Conservation (phyloP, 2,797 vertebrate species). For the Miichthys miiuy region DNA sequence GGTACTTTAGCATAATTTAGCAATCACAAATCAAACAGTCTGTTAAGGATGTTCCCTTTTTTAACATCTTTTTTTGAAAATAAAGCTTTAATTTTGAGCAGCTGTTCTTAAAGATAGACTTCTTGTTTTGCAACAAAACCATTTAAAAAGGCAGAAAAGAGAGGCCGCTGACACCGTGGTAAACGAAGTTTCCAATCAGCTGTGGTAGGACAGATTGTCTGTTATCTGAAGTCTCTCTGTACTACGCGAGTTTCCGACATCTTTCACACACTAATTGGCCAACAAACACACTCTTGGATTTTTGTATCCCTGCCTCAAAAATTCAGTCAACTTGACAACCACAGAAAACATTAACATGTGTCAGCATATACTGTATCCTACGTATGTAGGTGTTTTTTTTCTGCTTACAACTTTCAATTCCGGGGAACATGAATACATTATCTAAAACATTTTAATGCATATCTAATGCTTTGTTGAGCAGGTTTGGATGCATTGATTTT, state of each 20-base stretch:
- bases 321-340: conserved; percentile 16
- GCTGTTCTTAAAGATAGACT: neutral
- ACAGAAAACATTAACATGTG: neutral
- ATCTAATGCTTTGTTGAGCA: conserved; percentile 36
- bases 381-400: conserved; percentile 1
- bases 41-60: neutral
- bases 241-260: neutral
- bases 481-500: conserved; percentile 16
- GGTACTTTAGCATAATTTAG: neutral
- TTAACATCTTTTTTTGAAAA: neutral
- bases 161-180: conserved; percentile 1
- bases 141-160: neutral
- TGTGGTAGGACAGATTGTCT: conserved; percentile 12
- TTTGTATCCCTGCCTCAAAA: conserved; percentile 4
- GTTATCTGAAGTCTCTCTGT: neutral
- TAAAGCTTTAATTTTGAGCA: neutral
- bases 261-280: conserved; percentile 22
- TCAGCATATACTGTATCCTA: conserved; percentile 16
- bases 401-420: conserved; percentile 24
- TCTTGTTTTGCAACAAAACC: neutral
- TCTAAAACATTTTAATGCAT: conserved; percentile 52
- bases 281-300: neutral
- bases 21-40: neutral
- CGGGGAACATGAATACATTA: conserved; percentile 28
- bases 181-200: conserved; percentile 7